Evolutionary conservation across 1,140 invertebrate genomes (phyloP), one percentile per base, ranked within the genome.

Genomic region (Drosophila kanapiae): DNA sequence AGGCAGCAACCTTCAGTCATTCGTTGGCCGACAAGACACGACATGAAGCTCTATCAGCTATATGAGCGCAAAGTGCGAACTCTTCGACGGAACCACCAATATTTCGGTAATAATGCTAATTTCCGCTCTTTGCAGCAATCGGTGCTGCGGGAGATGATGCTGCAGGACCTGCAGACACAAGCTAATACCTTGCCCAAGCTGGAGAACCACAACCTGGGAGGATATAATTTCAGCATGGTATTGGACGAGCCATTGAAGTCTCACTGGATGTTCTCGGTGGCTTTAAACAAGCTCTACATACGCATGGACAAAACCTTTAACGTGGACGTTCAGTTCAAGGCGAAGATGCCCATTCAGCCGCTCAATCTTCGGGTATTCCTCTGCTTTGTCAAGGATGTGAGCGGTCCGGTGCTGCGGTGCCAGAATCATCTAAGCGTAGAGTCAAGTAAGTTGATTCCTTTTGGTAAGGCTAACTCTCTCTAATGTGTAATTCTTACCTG

Each of bases 351-450:
- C 1, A 76, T 88, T 42, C 83, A 92, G 47, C 88, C 78, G 4
- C 51, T 92, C 2, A 82, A 69, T 23, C 49, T 92, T 11, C 85
- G 91, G 4, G 79, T 79, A 0, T 86, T 92, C 13, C 72, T 91
- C 1, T 88, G 91, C 33, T 92, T 91, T 49, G 60, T 69, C 11
- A 91, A 91, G 8, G 88, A 92, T 51, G 81, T 91, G 4, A 92
- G 91, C 35, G 88, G 79, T 33, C 90, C 91, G 0, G 91, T 92
- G 29, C 11, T 85, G 18, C 83, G 91, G 16, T 92, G 91, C 33
- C 90, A 92, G 35, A 92, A 92, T 75, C 91, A 92, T 51, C n/a
- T 91, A 0, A 91, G 82, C 53, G 76, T 78, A n/a, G 91, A 92
- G 61, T 48, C 77, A 29, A 64, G 85, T 85, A 38, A 79, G 82